A percentile compares a stretch with the other conserved stretches of the same genome.
Conservation (phyloP, 1,140 invertebrate species). For the Meteorus sp. region DNA sequence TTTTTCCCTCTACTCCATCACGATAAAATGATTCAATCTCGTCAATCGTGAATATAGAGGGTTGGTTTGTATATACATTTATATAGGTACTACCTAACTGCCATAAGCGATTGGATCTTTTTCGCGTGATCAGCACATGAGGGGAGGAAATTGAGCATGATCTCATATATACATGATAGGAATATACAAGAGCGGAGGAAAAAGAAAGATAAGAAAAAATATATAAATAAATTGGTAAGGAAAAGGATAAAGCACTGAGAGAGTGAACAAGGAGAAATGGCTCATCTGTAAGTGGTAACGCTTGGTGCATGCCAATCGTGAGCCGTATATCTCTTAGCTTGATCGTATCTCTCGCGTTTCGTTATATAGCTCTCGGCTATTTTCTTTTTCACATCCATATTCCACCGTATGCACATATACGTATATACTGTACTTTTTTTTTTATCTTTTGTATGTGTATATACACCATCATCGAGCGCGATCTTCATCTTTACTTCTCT, state of each 20-base stretch:
- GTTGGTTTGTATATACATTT: conserved; percentile 12
- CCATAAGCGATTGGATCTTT: conserved; percentile 20
- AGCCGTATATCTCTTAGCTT: conserved; percentile 40
- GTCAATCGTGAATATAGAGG: conserved; percentile 14
- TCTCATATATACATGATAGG: no score
- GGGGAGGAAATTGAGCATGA: background rate
- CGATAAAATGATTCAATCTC: conserved; percentile 24
- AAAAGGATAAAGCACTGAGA: conserved; percentile 6
- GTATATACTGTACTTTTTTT: no score
- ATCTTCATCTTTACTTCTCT: conserved; percentile 14
- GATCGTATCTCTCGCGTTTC: conserved; percentile 39
- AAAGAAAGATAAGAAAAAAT: background rate
- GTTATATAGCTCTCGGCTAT: background rate
- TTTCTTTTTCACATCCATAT: conserved; percentile 7
- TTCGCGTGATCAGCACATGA: conserved; percentile 8
- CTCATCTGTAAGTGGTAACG: conserved; percentile 42
- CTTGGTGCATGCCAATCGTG: conserved; percentile 45
- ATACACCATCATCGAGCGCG: no score
- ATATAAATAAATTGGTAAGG: background rate
- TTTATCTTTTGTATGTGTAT: no score
- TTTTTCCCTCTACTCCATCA: no score
- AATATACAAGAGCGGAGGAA: no score
- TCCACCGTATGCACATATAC: no score
- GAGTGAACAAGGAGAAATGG: conserved; percentile 28
- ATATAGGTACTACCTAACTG: no score